phyloP scores from a whole-genome alignment of 2,888 invertebrate genomes.

The Papilio demoleus region DNA sequence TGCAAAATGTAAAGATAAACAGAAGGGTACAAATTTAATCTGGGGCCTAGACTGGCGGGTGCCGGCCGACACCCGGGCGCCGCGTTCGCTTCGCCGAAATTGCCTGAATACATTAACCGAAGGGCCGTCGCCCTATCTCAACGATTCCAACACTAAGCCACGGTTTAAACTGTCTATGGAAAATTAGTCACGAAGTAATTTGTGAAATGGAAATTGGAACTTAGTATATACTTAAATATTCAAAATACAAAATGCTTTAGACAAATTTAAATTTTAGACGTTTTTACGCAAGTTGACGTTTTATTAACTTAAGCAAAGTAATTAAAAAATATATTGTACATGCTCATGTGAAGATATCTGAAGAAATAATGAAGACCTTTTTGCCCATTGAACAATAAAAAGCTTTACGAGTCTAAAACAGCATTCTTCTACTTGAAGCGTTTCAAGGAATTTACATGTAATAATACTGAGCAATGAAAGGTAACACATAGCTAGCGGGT shows the following conservation, averaged over 20 bases:
- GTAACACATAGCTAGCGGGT: constrained; percentile 52
- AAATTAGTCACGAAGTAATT: constrained; percentile 53
- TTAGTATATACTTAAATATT: background rate
- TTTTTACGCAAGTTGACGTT: background rate
- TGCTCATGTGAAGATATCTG: too few relatives aligned
- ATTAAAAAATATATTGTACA: too few relatives aligned
- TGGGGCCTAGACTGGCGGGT: constrained; percentile 61
- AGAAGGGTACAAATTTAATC: constrained; percentile 74
- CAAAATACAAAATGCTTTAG: background rate
- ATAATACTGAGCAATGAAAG: constrained; percentile 44
- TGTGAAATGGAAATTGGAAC: constrained; percentile 48
- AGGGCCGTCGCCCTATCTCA: constrained; percentile 71
- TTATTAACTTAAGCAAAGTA: too few relatives aligned
- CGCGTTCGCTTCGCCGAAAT: constrained; percentile 58
- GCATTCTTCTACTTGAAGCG: constrained; percentile 34
- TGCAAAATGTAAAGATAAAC: constrained; percentile 65
- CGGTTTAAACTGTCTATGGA: constrained; percentile 60
- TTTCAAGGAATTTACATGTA: constrained; percentile 49
- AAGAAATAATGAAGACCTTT: too few relatives aligned
- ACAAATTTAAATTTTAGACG: background rate
- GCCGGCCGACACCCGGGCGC: constrained; percentile 49
- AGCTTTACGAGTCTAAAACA: constrained; percentile 6
- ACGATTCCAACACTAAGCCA: constrained; percentile 68
- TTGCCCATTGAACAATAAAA: too few relatives aligned
- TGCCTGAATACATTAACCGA: constrained; percentile 76